Percentiles rank a stretch among this genome's conserved stretches.
These are phyloP conservation scores for Neuroterus valhalla DNA, from an alignment of 1,140 invertebrate species.

Conservation along the genomic window DNA sequence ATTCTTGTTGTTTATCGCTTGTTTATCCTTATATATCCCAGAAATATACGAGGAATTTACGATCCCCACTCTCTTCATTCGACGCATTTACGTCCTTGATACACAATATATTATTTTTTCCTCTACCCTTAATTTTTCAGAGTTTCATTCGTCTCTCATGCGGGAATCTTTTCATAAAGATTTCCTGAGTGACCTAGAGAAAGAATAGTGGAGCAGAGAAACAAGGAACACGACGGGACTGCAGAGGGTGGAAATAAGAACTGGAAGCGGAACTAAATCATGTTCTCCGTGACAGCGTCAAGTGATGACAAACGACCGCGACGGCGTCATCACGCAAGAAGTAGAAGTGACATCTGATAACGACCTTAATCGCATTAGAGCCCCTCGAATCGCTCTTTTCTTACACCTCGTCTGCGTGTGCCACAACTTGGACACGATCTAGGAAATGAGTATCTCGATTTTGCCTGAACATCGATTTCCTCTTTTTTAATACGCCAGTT, in stretches of 20 bases:
- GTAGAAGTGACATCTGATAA: constrained; percentile 73
- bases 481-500: not conserved
- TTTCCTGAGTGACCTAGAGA: constrained; percentile 46
- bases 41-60: no score
- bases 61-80: no score
- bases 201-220: constrained; percentile 43
- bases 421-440: not conserved
- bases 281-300: constrained; percentile 70
- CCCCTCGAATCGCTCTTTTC: constrained; percentile 41
- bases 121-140: no score
- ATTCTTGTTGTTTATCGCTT: no score
- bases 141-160: constrained; percentile 51
- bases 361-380: constrained; percentile 70
- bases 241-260: constrained; percentile 54
- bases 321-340: constrained; percentile 66
- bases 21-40: no score
- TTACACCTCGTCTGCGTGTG: not conserved
- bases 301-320: constrained; percentile 72
- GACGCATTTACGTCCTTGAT: no score
- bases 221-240: constrained; percentile 42
- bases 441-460: constrained; percentile 12
- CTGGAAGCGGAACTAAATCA: constrained; percentile 72
- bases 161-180: constrained; percentile 50
- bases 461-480: not conserved
- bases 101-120: no score